Evolutionary conservation across 2,797 vertebrate species (phyloP), one percentile per base, ranked within the genome.

Genomic region (Hipposideros larvatus): DNA sequence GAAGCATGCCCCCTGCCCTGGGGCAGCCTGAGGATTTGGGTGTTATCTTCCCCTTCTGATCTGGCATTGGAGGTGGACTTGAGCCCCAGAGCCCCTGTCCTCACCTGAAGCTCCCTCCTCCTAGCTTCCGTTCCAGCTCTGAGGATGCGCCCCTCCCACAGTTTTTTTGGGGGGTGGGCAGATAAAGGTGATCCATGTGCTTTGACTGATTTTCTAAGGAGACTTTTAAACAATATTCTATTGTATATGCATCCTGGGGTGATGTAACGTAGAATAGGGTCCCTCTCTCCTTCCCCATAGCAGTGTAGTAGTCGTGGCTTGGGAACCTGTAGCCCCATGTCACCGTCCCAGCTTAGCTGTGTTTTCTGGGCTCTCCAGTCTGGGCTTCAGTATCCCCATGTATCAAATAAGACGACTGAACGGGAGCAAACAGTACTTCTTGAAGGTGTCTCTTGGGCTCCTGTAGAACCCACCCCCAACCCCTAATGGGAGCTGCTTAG

Each of bases 141-240:
- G 26, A 92, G 26, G 26, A 74, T 57, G 24, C 87, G 37, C n/a
- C 26, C 26, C n/a, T 68, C 31, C 31, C 43, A 34, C 16, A 5
- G 51, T 84, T 65, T 31, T 63, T 63, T 61, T 14, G 19, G 48
- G 21, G n/a, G 48, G 48, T 51, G 48, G 48, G 46, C 13, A 10
- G 4, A 3, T 19, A 55, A 88, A 79, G 61, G 71, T 71, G 31
- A 6, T 65, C 7, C 7, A 0, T 90, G 4, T 94, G 55, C 28
- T 91, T 91, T 93, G 88, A 53, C 51, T 85, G 41, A 21, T 37
- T 88, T 94, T 90, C 46, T 68, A 85, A 85, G 85, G 18, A 41
- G 31, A 51, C 14, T 71, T 37, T 88, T 87, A 19, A 91, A 65
- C n/a, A 84, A 19, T 61, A 68, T 55, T 89, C 4, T 34, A 31